These are phyloP conservation scores for Lonchura striata DNA, from an alignment of 2,113 vertebrate genomes.

Conservation along the genomic window DNA sequence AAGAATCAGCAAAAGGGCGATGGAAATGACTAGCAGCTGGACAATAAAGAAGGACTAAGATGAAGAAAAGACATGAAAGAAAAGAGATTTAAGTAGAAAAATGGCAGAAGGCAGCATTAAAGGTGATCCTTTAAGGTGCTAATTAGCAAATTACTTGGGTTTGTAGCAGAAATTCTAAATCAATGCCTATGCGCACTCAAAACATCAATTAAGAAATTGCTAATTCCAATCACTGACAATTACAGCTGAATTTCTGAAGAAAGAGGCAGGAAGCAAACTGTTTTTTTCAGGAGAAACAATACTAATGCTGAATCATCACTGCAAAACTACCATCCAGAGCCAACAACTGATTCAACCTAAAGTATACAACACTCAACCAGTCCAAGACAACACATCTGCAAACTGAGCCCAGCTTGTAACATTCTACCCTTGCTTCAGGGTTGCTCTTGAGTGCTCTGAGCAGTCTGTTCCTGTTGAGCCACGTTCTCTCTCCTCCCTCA, in stretches of 20 bases:
- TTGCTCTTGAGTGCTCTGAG: not conserved
- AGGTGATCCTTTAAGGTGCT: not conserved
- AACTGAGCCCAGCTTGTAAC: not conserved
- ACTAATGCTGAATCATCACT: not conserved
- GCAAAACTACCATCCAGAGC: not conserved
- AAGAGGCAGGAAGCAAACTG: not conserved
- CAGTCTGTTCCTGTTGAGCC: not conserved
- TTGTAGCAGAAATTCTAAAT: not conserved
- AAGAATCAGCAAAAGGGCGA: not conserved
- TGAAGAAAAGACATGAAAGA: not conserved
- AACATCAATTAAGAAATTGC: not conserved
- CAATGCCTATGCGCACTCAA: not conserved
- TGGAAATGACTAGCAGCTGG: not conserved
- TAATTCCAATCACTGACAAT: conserved; percentile 18
- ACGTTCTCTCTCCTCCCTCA: not conserved
- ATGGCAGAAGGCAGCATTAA: not conserved
- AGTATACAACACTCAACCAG: not conserved
- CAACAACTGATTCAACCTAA: not conserved
- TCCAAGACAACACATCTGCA: not conserved
- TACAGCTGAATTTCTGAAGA: conserved; percentile 16
- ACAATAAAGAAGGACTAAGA: not conserved
- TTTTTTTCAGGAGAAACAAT: conserved; percentile 17
- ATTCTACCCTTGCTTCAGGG: not conserved
- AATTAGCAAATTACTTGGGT: conserved; percentile 12
- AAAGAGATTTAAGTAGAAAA: not conserved